A percentile compares a stretch with the other conserved stretches of the same genome.
phyloP scores from a whole-genome alignment of 2,113 vertebrate genomes.

The Seriola dumerili region DNA sequence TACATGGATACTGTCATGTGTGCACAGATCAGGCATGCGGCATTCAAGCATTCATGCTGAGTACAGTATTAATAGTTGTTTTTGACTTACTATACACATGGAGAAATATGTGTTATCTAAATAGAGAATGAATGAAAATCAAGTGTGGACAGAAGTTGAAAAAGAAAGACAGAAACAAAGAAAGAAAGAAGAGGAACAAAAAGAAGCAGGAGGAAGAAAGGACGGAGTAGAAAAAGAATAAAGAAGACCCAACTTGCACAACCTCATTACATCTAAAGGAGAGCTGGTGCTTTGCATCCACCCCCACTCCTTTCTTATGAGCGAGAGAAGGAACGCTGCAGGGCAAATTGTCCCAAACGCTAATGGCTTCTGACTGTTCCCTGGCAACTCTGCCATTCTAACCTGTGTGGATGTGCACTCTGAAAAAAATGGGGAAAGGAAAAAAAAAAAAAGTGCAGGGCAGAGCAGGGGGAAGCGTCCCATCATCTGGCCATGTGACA shows the following conservation, averaged over 20 bases:
- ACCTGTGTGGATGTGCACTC: constrained; percentile 97
- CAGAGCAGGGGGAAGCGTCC: constrained; percentile 90
- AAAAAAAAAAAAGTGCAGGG: constrained; percentile 73
- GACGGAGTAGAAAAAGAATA: constrained; percentile 71
- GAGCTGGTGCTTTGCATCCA: constrained; percentile 87
- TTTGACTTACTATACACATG: not conserved
- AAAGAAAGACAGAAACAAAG: constrained; percentile 50
- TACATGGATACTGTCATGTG: constrained; percentile 54
- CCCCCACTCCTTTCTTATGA: constrained; percentile 89
- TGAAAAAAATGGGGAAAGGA: constrained; percentile 71
- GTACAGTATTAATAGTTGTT: constrained; percentile 18
- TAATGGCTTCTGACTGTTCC: constrained; percentile 99
- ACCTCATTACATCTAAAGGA: constrained; percentile 89
- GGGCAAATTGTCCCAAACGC: constrained; percentile 99
- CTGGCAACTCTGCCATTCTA: constrained; percentile 99
- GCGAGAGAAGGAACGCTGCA: constrained; percentile 95
- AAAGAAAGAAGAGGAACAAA: constrained; percentile 41
- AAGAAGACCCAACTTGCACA: constrained; percentile 84
- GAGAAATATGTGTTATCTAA: constrained; percentile 40
- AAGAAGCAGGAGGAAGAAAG: constrained; percentile 56
- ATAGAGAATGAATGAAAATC: constrained; percentile 67
- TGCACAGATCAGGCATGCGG: constrained; percentile 40
- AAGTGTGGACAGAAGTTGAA: constrained; percentile 54
- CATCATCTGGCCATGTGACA: constrained; percentile 85
- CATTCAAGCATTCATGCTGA: constrained; percentile 12